Evolutionary conservation across 2,888 invertebrate species (phyloP), one percentile per base, ranked within the genome.

Genomic region (Erpobdella octoculata): DNA sequence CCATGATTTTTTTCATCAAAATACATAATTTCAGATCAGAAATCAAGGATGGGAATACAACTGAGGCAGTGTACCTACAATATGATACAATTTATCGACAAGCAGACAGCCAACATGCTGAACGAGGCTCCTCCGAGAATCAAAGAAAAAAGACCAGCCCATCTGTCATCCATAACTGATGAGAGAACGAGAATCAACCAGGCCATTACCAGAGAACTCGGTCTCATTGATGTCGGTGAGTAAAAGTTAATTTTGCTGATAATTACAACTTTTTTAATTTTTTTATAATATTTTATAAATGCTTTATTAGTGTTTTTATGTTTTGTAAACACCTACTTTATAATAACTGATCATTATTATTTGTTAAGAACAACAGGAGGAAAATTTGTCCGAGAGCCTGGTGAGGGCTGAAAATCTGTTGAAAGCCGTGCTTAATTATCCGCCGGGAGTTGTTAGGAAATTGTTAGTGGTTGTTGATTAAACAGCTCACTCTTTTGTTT

Each of bases 171-270:
- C 35, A 62, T 69, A 46, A 41, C 61, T 15, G 59, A 38, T 18
- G 59, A 41, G 41, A 72, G 64, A 28, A 38, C 37, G 18, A 25
- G 28, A 41, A 53, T 67, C 61, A 72, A 79, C 71, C 75, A 78
- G 35, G 79, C 78, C 73, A 77, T 83, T 12, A 77, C 81, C 18
- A 76, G 77, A 35, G 78, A 76, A 59, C 75, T 83, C 41, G 82
- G 81, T 73, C 79, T 81, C 37, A 81, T 83, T 73, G 83, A 83
- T 77, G 78, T 80, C 72, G 80, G 82, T 82, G 74, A 53, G 65
- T 71, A 18, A 18, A 33, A 18, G 25, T 37, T 18, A n/a, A 35
- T 6, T 18, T 35, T 25, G 5, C 35, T 33, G 33, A 62, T 18
- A 8, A 37, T 15, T 28, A 31, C 25, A 65, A 6, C 53, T 12